phyloP scores from a whole-genome alignment of 2,888 invertebrate genomes.

The Agriopis marginaria region DNA sequence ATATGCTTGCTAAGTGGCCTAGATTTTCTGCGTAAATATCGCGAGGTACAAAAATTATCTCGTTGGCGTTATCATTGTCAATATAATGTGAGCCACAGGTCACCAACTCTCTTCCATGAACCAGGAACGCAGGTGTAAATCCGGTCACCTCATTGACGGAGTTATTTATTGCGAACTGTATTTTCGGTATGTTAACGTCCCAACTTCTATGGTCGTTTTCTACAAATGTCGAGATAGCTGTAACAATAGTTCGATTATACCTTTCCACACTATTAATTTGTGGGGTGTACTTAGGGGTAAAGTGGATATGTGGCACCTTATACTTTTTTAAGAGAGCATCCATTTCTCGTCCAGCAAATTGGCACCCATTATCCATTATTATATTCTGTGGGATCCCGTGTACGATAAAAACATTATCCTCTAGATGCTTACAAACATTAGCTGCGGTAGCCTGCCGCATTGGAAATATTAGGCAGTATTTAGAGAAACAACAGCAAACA shows the following conservation, averaged over 20 bases:
- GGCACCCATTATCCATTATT: constrained; percentile 4
- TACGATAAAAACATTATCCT: too few species aligned
- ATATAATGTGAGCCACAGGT: not conserved
- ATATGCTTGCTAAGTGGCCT: too few species aligned
- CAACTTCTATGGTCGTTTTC: not conserved
- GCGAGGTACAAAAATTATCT: not conserved
- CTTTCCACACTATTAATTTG: constrained; percentile 1
- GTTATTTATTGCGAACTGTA: not conserved
- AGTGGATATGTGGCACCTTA: not conserved
- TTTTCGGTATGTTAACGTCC: not conserved
- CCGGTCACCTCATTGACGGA: not conserved
- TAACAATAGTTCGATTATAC: not conserved
- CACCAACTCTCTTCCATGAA: not conserved
- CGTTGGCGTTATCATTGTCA: not conserved
- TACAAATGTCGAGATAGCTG: constrained; percentile 1
- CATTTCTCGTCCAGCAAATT: not conserved
- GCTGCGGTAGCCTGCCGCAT: too few species aligned
- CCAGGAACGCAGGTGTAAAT: not conserved
- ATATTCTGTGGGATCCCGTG: not conserved
- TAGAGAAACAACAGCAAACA: too few species aligned
- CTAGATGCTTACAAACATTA: too few species aligned
- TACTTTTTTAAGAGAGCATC: not conserved
- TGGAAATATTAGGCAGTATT: too few species aligned
- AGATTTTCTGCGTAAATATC: not conserved
- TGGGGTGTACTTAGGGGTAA: not conserved